Evolutionary conservation across 2,797 vertebrate species (phyloP), one percentile per base, ranked within the genome.

Genomic region (Cirrhinus molitorella): DNA sequence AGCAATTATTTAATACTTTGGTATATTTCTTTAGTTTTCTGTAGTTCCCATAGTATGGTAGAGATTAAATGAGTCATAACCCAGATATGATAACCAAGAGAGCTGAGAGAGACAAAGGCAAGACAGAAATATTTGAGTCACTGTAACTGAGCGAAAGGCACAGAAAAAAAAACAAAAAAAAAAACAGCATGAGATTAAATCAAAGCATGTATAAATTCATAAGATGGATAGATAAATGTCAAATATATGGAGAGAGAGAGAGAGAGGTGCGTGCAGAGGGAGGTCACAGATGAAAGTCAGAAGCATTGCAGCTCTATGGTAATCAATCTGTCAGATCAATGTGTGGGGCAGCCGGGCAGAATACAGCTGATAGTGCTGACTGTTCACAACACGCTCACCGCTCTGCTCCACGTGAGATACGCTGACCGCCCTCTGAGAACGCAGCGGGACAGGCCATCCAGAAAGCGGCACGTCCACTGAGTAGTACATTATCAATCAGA

Each of bases 271-370:
- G 61, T 28, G 23, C 37, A 65, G 59, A 74, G 65, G 73, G 80
- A 86, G 86, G 84, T 71, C 70, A 86, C 66, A 79, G 89, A 83
- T 93, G 92, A 93, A 93, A 92, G 92, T 92, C 93, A 92, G 90
- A 88, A 91, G 86, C 89, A 86, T 90, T 91, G 93, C 92, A 88
- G 91, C 81, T 89, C 87, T 90, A 89, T 88, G 87, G 89, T 90
- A 90, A 92, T 93, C 91, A 88, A 92, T 93, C 89, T 90, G 90
- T 82, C 72, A 80, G 89, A 93, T 92, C 91, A 87, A 90, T 92
- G 88, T 84, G 87, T 83, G 34, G 68, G 78, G 66, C 87, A 83
- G 84, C 45, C 23, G n/a, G 53, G 23, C 59, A 65, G 45, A 81
- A 68, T 45, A 47, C 71, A 73, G 51, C 43, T 55, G 17, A 47